Base-by-base conservation (phyloP, 2,797 vertebrate genomes). In the Spinus pinus region DNA sequence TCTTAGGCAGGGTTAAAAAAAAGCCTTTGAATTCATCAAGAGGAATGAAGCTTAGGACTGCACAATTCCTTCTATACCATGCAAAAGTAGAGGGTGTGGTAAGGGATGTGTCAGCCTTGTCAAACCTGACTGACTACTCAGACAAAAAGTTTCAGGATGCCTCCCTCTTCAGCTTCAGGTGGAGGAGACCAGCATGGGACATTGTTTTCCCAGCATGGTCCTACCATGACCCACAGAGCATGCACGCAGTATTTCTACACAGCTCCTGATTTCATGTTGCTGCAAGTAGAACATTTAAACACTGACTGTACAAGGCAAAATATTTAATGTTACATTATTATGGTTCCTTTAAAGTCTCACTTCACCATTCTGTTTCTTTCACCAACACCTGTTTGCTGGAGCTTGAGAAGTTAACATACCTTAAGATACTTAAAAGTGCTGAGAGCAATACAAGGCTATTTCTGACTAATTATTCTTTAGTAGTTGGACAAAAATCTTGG, bases 101-200 rank as follows among this genome's bases (percentile, higher is more conserved):
- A 67, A 66, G 64, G 56, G 33, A 72, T 64, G 35, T 42, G 23
- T 90, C 79, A 73, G 69, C 79, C 96, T 90, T 2, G 95, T 65
- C 79, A 84, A 95, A 97, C 97, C 97, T 90, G 98, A 96, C 91
- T n/a, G 75, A 81, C 94, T 2, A 65, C 97, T 93, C 70, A 31
- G 70, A 73, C 51, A 93, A 89, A 96, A 96, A 92, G 84, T 94
- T 95, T 96, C 95, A 97, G 80, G 94, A 95, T 95, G 87, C 95
- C 93, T 94, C 20, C 39, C 72, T 95, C 53, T 85, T 96, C 87
- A 95, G 88, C 95, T 96, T 85, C 83, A 70, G 85, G 58, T 91
- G 64, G 65, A 96, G 54, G 67, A 91, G 44, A 77, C 57, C 51
- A 78, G 84, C 49, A 37, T 5, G 7, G 56, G 57, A 46, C 82